Base-by-base conservation (phyloP, 2,113 vertebrate species). In the Vireo altiloquus region DNA sequence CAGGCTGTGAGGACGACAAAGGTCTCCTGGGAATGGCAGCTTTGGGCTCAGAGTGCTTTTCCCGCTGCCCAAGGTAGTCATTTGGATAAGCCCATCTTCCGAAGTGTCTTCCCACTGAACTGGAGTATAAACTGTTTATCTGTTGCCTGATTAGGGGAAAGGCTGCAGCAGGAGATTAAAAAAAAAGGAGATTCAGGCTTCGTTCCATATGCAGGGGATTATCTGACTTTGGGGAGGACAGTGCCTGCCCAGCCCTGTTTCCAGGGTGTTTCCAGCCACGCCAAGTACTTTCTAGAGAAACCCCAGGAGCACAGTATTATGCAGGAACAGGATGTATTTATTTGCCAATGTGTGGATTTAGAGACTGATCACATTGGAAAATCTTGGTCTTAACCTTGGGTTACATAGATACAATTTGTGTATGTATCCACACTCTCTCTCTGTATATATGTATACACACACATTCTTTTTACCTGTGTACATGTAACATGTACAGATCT, bases 231-330 rank as follows among this genome's bases (percentile, higher is more conserved):
- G 63, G 74, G 68, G 85, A 94, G 78, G 82, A 94, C 39, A 63
- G 23, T 89, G 39, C 4, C 4, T 85, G 84, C 78, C 94, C 71
- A 54, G 12, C 92, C 90, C 90, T 91, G 15, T 95, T 97, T 95
- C 70, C 92, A 95, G 93, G 87, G 94, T 97, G 87, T 97, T 96
- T 81, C 95, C 90, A 95, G 76, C 82, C 94, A 92, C 92, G 92
- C 86, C 79, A 74, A 80, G 28, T 90, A 74, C 39, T 82, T 94
- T 92, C 82, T 92, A 78, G 75, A 85, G 71, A 88, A 95, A n/a
- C 35, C 94, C 71, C 94, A 85, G 54, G 87, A 90, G 85, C 59
- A 78, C 66, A 83, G 46, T 83, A 63, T 91, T 93, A 80, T 5
- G 12, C 82, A 90, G 88, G 72, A 96, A 94, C 68, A 94, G 82